Percentiles rank a stretch among this genome's conserved stretches.
phyloP scores from a whole-genome alignment of 2,888 invertebrate species.

The Aporophyla lueneburgensis region DNA sequence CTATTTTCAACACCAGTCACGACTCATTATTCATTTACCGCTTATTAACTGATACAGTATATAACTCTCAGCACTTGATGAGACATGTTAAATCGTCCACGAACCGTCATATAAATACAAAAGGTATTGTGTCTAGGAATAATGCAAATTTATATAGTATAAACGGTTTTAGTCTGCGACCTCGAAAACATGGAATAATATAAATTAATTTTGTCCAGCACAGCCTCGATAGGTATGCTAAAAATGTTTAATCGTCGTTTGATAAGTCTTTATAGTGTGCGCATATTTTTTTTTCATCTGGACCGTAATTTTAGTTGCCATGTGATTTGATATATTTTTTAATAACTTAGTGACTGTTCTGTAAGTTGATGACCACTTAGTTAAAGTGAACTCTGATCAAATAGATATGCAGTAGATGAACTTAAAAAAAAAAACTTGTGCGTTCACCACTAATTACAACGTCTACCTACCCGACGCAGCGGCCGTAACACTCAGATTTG shows the following conservation, averaged over 20 bases:
- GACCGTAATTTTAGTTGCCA: constrained; percentile 3
- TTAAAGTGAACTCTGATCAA: constrained; percentile 23
- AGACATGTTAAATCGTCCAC: constrained; percentile 46
- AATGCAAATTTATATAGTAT: constrained; percentile 52
- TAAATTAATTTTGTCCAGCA: constrained; percentile 50
- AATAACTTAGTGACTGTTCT: not conserved
- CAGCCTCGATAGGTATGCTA: constrained; percentile 35
- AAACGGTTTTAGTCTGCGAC: constrained; percentile 57
- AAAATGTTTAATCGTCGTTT: constrained; percentile 29
- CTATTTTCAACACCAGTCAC: constrained; percentile 74
- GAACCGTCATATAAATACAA: constrained; percentile 44
- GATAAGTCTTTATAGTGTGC: constrained; percentile 35
- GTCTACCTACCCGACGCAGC: constrained; percentile 72
- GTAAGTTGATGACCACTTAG: constrained; percentile 8
- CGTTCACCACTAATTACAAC: constrained; percentile 72
- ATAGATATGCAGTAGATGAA: constrained; percentile 48
- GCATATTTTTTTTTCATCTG: constrained; percentile 19
- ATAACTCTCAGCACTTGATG: constrained; percentile 10
- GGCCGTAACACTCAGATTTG: constrained; percentile 81
- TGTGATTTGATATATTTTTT: not conserved
- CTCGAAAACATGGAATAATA: constrained; percentile 54
- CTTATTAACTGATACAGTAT: constrained; percentile 36
- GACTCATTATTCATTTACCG: constrained; percentile 63
- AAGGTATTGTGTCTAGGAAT: constrained; percentile 52
- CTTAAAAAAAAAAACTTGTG: constrained; percentile 59